Base-by-base conservation (phyloP, 2,797 vertebrate species). In the Pogonophryne albipinna region DNA sequence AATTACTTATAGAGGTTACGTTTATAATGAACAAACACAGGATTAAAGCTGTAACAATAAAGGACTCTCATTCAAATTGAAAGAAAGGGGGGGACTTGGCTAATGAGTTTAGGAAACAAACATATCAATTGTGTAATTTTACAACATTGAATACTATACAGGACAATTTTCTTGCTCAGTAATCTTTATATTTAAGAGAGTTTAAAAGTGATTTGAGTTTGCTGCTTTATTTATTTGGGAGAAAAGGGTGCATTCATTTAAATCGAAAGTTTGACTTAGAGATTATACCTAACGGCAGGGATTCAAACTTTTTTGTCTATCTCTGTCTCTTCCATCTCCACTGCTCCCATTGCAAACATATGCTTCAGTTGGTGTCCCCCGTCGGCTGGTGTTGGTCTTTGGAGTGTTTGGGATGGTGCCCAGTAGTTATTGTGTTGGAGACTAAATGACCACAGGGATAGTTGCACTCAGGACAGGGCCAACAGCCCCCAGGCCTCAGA, bases 371-470 rank as follows among this genome's bases (percentile, higher is more conserved):
- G 82, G 85, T 85, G 71, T 83, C 77, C 67, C 75, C 77, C 71
- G 82, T 78, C 91, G 80, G 86, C 83, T 85, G 69, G 41, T 89
- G 71, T 72, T 70, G 66, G 76, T 82, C 81, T 87, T 85, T 91
- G 71, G 80, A 90, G 87, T 76, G 79, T 86, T 88, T 93, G 92
- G 91, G 84, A 84, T 84, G 46, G 49, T 93, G 89, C 92, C 92
- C 89, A 78, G 85, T 70, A 78, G 79, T 85, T 82, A 92, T 85
- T 91, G 87, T 92, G 78, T 80, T 68, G 74, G 50, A 80, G 83
- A 92, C 86, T 90, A 90, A 90, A 85, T 90, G 88, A 88, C 90
- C 85, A 89, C 80, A 84, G 88, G 87, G 79, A 85, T 82, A 88
- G 76, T 87, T 79, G 76, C 79, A 81, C 66, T 71, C 71, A 69